Base-by-base conservation (phyloP, 2,797 vertebrate species). In the Myotis vivesi region DNA sequence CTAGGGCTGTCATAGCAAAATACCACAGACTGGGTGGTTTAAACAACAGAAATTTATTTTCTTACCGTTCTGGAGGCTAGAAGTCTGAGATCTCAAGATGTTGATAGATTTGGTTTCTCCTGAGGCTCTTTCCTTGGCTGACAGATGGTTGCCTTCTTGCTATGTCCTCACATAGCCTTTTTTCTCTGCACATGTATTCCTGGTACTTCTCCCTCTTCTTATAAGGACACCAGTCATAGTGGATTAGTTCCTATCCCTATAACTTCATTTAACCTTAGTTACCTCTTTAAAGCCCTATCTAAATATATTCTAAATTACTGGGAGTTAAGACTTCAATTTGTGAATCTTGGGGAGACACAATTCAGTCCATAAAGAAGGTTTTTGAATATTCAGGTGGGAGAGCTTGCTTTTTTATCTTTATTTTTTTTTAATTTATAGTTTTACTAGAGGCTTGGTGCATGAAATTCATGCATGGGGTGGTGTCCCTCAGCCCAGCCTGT, bases 351-450 rank as follows among this genome's bases (percentile, higher is more conserved):
- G 28, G 30, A 33, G 55, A 83, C 11, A 71, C 59, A 44, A 23
- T 46, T 95, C 25, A 84, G 51, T 88, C n/a, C 30, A 5, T 66
- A 25, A 22, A 59, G 57, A 53, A 82, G 25, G 20, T 71, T 77
- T 91, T 87, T 76, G 0, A 83, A 79, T 75, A 85, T 94, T 62
- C 28, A 75, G 36, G 6, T 94, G 16, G 30, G 44, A 93, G 62
- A 33, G 6, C 36, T 77, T 57, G 71, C 51, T 75, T 71, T 11
- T 11, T 44, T 9, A 55, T 55, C 30, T 71, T 71, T 28, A 17
- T 38, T 44, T 44, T 73, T 73, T 88, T 81, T 82, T 85, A 59
- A 72, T 77, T 89, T 72, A 30, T 57, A 72, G 5, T 93, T 94
- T 89, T 57, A 44, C 41, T 44, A 44, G 41, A 44, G 41, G 41